Evolutionary conservation across 2,113 vertebrate species (phyloP).

Genomic region (Hymenochirus boettgeri): DNA sequence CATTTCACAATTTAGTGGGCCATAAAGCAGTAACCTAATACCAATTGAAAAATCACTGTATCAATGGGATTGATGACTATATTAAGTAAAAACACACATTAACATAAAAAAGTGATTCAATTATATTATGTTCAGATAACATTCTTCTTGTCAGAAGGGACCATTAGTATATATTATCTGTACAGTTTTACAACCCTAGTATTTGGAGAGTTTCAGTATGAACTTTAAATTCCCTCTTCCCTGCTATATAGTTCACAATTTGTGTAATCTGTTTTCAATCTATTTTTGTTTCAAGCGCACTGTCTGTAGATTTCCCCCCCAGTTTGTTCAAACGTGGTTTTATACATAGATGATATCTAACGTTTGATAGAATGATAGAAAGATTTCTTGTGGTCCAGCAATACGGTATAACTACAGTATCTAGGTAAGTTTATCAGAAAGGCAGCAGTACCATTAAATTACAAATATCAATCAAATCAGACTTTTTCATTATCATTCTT

Average conservation of each 20-base stretch:
- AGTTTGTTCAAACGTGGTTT: too few species aligned
- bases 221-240: not conserved
- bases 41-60: not conserved
- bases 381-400: too few species aligned
- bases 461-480: too few species aligned
- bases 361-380: too few species aligned
- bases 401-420: too few species aligned
- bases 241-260: not conserved
- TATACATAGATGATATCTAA: too few species aligned
- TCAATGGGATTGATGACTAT: not conserved
- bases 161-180: slow-evolving; percentile 8
- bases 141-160: not conserved
- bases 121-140: slow-evolving; percentile 3
- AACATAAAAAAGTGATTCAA: slow-evolving; percentile 4
- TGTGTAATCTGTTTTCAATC: too few species aligned
- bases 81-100: slow-evolving; percentile 9
- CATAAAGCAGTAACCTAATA: slow-evolving; percentile 2
- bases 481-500: too few species aligned
- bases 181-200: not conserved
- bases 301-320: too few species aligned
- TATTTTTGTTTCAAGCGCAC: too few species aligned
- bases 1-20: not conserved
- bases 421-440: too few species aligned
- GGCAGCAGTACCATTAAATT: too few species aligned
- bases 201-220: not conserved